phyloP scores from a whole-genome alignment of 2,113 vertebrate species.

The Podocnemis expansa region DNA sequence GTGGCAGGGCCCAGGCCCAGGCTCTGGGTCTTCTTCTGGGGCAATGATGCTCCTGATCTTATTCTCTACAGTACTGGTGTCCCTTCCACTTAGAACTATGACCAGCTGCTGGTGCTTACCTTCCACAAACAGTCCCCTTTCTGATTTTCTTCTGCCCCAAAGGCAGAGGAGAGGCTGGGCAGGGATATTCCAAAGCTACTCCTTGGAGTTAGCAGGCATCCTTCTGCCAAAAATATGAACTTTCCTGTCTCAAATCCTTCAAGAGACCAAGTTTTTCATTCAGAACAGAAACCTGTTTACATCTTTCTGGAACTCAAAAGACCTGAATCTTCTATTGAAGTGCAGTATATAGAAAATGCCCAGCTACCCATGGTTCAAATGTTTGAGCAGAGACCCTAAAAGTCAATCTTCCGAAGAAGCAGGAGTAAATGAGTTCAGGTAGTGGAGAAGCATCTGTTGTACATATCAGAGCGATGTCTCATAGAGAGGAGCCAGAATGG shows the following conservation, averaged over 20 bases:
- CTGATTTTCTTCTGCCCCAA: not conserved
- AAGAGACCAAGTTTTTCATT: not conserved
- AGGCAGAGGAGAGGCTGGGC: not conserved
- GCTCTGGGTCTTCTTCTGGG: too few species aligned
- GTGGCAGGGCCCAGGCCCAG: too few species aligned
- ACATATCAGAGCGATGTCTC: not conserved
- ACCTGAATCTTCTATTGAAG: not conserved
- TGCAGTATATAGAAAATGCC: not conserved
- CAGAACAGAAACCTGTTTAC: not conserved
- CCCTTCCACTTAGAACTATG: not conserved
- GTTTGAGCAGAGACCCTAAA: not conserved
- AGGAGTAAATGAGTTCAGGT: not conserved
- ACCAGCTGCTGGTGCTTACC: not conserved
- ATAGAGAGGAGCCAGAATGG: not conserved
- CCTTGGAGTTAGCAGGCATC: slow-evolving; percentile 15
- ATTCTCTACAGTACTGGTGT: not conserved
- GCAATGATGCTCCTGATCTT: too few species aligned
- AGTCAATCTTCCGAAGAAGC: not conserved
- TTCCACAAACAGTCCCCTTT: not conserved
- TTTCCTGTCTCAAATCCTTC: not conserved
- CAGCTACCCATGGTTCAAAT: not conserved
- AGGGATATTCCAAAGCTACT: not conserved
- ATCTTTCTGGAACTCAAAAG: not conserved
- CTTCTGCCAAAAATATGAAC: not conserved
- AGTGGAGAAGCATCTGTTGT: not conserved